These are phyloP conservation scores for Atractosteus spatula DNA, from an alignment of 2,113 vertebrate genomes.

Conservation along the genomic window DNA sequence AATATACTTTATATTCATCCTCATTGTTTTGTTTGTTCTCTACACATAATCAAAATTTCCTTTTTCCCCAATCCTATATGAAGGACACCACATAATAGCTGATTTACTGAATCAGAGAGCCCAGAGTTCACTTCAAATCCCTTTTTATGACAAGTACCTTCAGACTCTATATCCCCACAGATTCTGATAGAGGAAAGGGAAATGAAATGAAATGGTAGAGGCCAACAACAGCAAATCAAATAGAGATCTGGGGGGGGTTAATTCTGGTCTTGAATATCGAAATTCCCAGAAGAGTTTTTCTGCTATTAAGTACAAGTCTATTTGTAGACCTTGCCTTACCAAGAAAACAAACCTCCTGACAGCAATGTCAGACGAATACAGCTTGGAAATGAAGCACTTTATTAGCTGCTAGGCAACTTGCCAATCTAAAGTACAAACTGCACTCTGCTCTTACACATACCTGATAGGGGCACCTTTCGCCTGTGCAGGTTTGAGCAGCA, in stretches of 20 bases:
- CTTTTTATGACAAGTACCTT: conserved; percentile 51
- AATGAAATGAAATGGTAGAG: conserved; percentile 40
- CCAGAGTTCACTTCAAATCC: conserved; percentile 47
- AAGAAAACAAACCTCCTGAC: conserved; percentile 30
- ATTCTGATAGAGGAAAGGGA: conserved; percentile 35
- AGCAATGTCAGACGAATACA: conserved; percentile 15
- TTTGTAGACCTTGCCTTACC: conserved; percentile 17
- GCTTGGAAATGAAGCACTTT: conserved; percentile 19
- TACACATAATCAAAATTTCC: conserved; percentile 39
- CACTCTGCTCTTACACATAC: conserved; percentile 53
- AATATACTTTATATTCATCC: conserved; percentile 46
- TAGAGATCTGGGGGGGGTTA: conserved; percentile 25
- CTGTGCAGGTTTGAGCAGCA: conserved; percentile 92
- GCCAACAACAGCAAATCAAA: conserved; percentile 30
- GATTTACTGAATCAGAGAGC: conserved; percentile 42
- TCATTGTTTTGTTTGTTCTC: conserved; percentile 41
- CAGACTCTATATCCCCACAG: conserved; percentile 41
- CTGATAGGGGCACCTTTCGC: conserved; percentile 97
- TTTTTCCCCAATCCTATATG: conserved; percentile 45
- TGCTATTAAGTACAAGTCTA: conserved; percentile 30
- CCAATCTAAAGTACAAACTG: neutral
- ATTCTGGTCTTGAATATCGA: conserved; percentile 29
- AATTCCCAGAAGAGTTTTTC: conserved; percentile 19
- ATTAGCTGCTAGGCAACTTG: neutral
- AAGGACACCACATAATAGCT: conserved; percentile 38